A percentile compares a stretch with the other conserved stretches of the same genome.
Conservation (phyloP, 2,888 invertebrate genomes). For the Chymomyza caudatula region DNA sequence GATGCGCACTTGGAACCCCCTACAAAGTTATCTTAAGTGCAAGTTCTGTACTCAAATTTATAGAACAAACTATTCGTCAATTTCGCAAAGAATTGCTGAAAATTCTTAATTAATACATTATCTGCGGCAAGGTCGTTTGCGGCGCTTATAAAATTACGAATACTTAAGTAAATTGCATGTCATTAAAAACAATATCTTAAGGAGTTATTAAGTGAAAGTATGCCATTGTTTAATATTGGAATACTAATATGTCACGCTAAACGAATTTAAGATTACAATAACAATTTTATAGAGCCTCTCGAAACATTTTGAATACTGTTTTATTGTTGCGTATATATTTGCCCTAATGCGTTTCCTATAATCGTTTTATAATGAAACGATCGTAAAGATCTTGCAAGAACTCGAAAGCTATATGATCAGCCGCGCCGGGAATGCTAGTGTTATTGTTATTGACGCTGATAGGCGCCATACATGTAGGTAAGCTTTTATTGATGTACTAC, state of each 20-base stretch:
- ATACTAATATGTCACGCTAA: neutral
- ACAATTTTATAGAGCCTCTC: neutral
- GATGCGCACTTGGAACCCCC: too few relatives aligned
- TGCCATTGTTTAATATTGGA: neutral
- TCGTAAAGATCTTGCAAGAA: conserved; percentile 24
- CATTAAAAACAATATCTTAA: neutral
- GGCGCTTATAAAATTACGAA: neutral
- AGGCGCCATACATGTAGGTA: neutral
- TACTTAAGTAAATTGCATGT: neutral
- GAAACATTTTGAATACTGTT: neutral
- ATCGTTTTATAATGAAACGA: conserved; percentile 31
- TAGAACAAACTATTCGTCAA: too few relatives aligned
- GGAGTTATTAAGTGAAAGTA: neutral
- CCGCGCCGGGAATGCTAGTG: neutral
- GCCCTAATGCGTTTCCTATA: conserved; percentile 5
- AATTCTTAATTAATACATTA: neutral
- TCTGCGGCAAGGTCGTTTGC: neutral
- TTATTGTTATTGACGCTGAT: neutral
- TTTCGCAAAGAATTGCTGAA: neutral
- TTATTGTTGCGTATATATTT: neutral
- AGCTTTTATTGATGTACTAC: neutral
- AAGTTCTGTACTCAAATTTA: too few relatives aligned
- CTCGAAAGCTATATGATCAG: neutral
- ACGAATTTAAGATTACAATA: neutral
- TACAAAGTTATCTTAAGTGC: neutral